Evolutionary conservation across 2,797 vertebrate genomes (phyloP).

Genomic region (Spinibarbus caldwelli): DNA sequence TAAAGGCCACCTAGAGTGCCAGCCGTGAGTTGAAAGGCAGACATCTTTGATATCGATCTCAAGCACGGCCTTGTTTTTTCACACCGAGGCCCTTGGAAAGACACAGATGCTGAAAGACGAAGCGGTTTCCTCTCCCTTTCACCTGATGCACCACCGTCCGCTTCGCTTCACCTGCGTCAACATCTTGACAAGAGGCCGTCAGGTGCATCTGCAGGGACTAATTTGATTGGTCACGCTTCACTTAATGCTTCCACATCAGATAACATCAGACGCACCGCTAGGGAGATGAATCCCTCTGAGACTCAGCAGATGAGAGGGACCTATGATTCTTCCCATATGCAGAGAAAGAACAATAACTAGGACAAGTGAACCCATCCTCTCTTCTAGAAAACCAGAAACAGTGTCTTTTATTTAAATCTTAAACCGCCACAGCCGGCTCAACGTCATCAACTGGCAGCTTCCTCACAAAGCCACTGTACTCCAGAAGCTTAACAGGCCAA

Average conservation of each 20-base stretch:
- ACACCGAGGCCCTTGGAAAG: not conserved
- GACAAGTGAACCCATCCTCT: not conserved
- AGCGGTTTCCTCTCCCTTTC: conserved; percentile 31
- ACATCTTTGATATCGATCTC: conserved; percentile 41
- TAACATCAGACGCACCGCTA: conserved; percentile 43
- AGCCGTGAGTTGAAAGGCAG: conserved; percentile 33
- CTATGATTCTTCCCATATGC: conserved; percentile 32
- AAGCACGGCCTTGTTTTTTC: conserved; percentile 24
- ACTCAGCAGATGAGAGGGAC: conserved; percentile 15
- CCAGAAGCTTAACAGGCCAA: conserved; percentile 66
- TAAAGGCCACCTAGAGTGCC: conserved; percentile 39
- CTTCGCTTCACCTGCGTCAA: conserved; percentile 41
- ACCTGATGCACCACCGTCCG: conserved; percentile 31
- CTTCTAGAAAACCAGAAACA: not conserved
- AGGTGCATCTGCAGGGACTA: conserved; percentile 39
- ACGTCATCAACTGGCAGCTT: conserved; percentile 64
- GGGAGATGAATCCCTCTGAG: conserved; percentile 43
- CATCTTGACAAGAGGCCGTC: conserved; percentile 46
- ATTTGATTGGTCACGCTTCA: conserved; percentile 49
- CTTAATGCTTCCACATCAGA: conserved; percentile 51
- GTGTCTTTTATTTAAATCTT: not conserved
- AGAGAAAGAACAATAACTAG: conserved; percentile 28
- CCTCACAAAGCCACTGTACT: conserved; percentile 65
- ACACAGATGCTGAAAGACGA: conserved; percentile 32
- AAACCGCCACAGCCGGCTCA: conserved; percentile 58